Conservation (phyloP, 1,140 invertebrate genomes). For the Calephelis nemesis region DNA sequence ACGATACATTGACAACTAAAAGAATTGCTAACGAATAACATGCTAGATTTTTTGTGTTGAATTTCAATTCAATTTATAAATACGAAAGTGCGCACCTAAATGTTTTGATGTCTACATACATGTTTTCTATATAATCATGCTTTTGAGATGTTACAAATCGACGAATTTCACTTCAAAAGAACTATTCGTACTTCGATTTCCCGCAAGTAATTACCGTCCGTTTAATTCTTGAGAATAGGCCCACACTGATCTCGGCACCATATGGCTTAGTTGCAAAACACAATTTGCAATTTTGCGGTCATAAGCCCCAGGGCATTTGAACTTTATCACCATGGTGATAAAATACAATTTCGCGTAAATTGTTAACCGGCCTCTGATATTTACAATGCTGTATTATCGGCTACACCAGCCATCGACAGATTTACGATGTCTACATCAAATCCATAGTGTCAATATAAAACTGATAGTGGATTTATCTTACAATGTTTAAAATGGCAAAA, state of each 20-base stretch:
- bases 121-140: too few relatives aligned
- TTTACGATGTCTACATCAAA: constrained; percentile 9
- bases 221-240: constrained; percentile 11
- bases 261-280: constrained; percentile 17
- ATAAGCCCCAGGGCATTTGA: constrained; percentile 4
- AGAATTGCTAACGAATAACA: too few relatives aligned
- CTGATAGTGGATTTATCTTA: not conserved
- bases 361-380: not conserved
- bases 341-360: not conserved
- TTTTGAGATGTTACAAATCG: too few relatives aligned
- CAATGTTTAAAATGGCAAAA: constrained; percentile 1
- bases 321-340: not conserved
- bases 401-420: not conserved
- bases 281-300: constrained; percentile 16
- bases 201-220: not conserved
- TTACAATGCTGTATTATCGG: constrained; percentile 8
- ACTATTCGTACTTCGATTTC: not conserved
- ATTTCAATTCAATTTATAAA: too few relatives aligned
- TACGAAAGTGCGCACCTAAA: too few relatives aligned
- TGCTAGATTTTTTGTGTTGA: too few relatives aligned
- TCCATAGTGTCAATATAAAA: constrained; percentile 7
- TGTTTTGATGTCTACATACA: too few relatives aligned
- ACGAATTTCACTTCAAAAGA: too few relatives aligned
- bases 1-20: too few relatives aligned
- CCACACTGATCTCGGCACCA: constrained; percentile 16